Evolutionary conservation across 35 echinoderm and acorn worm genomes (phyloP).

Genomic region (Stichopus chloronotus): DNA sequence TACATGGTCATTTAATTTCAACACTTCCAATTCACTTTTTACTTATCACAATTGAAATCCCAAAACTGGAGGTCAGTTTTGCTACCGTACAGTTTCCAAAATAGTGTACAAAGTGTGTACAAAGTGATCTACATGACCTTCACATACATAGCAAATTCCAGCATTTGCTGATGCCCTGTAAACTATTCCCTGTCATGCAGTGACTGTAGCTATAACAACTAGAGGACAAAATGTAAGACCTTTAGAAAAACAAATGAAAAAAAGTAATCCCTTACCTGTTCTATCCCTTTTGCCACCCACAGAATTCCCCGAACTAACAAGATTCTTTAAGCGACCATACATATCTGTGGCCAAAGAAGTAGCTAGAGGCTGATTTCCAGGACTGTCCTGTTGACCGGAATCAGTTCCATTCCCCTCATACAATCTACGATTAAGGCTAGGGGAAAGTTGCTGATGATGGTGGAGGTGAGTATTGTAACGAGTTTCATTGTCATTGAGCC

Average conservation of each 20-base stretch:
- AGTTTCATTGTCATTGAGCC: constrained; percentile 51
- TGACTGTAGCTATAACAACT: too few species aligned
- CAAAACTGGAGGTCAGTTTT: too few species aligned
- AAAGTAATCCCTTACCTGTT: constrained; percentile 30
- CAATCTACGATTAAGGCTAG: constrained; percentile 64
- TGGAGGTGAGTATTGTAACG: neutral
- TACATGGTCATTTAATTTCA: too few species aligned
- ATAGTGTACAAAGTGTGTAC: too few species aligned
- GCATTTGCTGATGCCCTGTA: too few species aligned
- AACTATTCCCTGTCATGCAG: too few species aligned
- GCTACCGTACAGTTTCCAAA: too few species aligned
- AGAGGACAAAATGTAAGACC: neutral
- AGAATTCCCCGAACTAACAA: constrained; percentile 64
- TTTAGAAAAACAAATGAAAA: neutral
- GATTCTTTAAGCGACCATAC: constrained; percentile 89
- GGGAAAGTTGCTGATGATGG: constrained; percentile 29
- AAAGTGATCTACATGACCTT: too few species aligned
- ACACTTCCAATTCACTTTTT: too few species aligned
- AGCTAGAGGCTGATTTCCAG: neutral
- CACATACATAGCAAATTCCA: too few species aligned
- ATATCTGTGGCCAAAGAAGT: constrained; percentile 90
- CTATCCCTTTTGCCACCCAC: constrained; percentile 2
- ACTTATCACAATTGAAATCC: too few species aligned
- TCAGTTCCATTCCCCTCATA: constrained; percentile 54
- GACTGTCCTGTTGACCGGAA: constrained; percentile 35